phyloP scores from a whole-genome alignment of 2,888 invertebrate genomes.

The Lordiphosa fenestrarum region DNA sequence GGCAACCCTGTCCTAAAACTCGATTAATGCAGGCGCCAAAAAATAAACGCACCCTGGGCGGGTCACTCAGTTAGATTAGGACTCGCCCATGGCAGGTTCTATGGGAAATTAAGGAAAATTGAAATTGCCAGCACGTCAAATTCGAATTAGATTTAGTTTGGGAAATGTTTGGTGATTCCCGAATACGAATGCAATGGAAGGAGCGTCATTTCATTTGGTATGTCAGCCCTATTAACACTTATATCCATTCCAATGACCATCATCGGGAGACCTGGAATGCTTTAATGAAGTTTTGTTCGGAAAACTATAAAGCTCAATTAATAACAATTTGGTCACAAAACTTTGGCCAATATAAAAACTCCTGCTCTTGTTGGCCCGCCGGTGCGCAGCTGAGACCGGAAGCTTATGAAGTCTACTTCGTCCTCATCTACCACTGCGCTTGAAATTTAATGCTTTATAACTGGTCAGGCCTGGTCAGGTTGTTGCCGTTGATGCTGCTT shows the following conservation, averaged over 20 bases:
- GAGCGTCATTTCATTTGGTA: not conserved
- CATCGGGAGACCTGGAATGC: constrained; percentile 14
- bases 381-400: constrained; percentile 33
- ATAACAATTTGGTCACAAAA: constrained; percentile 68
- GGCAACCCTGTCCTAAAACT: constrained; percentile 28
- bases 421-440: constrained; percentile 24
- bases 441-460: constrained; percentile 62
- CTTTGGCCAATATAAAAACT: constrained; percentile 34
- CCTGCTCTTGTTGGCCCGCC: not conserved
- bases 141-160: constrained; percentile 35
- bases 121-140: constrained; percentile 47
- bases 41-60: constrained; percentile 29
- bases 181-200: constrained; percentile 6
- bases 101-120: constrained; percentile 23
- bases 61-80: constrained; percentile 20
- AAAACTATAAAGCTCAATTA: constrained; percentile 74
- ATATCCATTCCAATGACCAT: constrained; percentile 24
- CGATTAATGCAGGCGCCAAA: constrained; percentile 40
- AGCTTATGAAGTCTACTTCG: constrained; percentile 16
- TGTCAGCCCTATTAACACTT: constrained; percentile 31
- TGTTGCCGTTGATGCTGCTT: constrained; percentile 34
- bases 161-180: constrained; percentile 10
- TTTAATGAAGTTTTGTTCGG: constrained; percentile 56
- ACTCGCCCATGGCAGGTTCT: constrained; percentile 20
- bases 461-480: constrained; percentile 21